Base-by-base conservation (phyloP, 53 echinoderm and acorn worm genomes). In the Henricia sp. region DNA sequence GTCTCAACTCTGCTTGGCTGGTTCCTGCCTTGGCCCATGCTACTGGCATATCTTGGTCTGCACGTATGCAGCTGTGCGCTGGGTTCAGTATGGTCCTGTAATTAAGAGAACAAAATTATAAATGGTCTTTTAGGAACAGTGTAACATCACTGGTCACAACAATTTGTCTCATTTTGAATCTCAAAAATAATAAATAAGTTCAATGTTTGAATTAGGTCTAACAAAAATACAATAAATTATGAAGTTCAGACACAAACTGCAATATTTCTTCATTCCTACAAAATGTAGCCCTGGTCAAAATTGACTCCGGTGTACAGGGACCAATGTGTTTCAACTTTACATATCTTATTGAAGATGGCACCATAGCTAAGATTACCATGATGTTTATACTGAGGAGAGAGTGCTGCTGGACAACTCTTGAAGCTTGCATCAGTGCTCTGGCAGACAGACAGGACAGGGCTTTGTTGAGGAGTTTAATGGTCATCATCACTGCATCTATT, bases 311-410 rank as follows among this genome's bases (percentile, higher is more conserved):
- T n/a, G n/a, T n/a, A n/a, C n/a, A n/a, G n/a, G n/a, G n/a, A n/a
- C n/a, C n/a, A n/a, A n/a, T n/a, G n/a, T n/a, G n/a, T n/a, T n/a
- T n/a, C n/a, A n/a, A n/a, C n/a, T n/a, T n/a, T n/a, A n/a, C n/a
- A n/a, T n/a, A n/a, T n/a, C n/a, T n/a, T n/a, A n/a, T n/a, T n/a
- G n/a, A n/a, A n/a, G n/a, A n/a, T n/a, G n/a, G n/a, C n/a, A n/a
- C n/a, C n/a, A n/a, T n/a, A n/a, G n/a, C n/a, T n/a, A n/a, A n/a
- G 1, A 65, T 39, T 76, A 76, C 76, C 76, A 59, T 28, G 58
- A 59, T 42, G 14, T 23, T 58, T 76, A 37, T 59, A 26, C 38
- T 28, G 17, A 20, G 59, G 26, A 76, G 59, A 1, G 30, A 37
- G 11, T 57, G 6, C 12, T 28, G 76, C 59, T 10, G 19, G 42